These are phyloP conservation scores for Kradibia gibbosae DNA, from an alignment of 1,140 invertebrate species.

Conservation along the genomic window DNA sequence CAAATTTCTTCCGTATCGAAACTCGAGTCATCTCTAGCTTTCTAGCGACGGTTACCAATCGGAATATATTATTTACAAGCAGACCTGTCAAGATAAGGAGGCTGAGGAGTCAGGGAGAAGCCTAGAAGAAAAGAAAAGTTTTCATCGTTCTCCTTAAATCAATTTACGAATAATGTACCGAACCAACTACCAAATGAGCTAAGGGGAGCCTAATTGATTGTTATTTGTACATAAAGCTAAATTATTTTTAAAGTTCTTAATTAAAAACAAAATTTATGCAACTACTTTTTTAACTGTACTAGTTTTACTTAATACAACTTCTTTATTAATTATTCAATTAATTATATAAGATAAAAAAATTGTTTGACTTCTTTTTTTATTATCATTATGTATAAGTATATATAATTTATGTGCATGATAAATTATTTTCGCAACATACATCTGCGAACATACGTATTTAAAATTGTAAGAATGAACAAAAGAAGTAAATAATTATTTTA, in stretches of 20 bases:
- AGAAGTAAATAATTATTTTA: no score
- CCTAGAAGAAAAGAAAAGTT: neutral
- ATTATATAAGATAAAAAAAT: no score
- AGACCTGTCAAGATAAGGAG: slow-evolving; percentile 10
- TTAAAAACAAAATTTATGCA: no score
- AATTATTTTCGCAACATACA: no score
- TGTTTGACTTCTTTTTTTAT: no score
- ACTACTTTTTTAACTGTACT: no score
- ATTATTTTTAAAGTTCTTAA: neutral
- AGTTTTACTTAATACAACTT: no score
- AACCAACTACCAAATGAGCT: neutral
- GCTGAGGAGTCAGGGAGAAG: neutral
- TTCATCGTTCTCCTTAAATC: neutral
- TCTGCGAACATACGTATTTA: no score
- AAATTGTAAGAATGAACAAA: no score
- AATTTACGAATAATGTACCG: neutral
- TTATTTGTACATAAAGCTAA: neutral
- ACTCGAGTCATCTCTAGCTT: neutral
- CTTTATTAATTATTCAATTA: no score
- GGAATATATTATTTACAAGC: slow-evolving; percentile 44
- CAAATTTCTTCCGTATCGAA: slow-evolving; percentile 41
- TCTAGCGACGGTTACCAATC: neutral
- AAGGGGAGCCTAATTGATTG: neutral
- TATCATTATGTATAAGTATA: no score
- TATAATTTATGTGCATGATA: no score